A percentile compares a stretch with the other conserved stretches of the same genome.
Evolutionary conservation across 2,888 invertebrate species (phyloP).

Genomic region (Eubasilissa splendida): DNA sequence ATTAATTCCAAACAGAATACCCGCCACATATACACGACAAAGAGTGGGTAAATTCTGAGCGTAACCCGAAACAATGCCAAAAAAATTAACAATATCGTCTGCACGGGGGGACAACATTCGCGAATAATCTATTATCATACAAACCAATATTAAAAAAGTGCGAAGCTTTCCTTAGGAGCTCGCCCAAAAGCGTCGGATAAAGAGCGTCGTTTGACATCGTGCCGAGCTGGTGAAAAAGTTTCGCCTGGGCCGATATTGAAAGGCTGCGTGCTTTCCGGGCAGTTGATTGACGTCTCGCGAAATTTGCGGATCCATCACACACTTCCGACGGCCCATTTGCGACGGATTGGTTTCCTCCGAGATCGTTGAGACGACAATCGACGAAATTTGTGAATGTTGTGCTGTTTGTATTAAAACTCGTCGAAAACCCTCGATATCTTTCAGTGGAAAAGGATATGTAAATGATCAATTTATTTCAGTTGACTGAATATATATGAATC

Average conservation of each 20-base stretch:
- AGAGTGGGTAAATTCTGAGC: neutral
- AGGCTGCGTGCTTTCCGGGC: neutral
- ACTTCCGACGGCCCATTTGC: neutral
- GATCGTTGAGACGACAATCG: slow-evolving; percentile 4
- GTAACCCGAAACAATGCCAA: slow-evolving; percentile 5
- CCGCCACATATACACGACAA: neutral
- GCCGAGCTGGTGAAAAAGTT: neutral
- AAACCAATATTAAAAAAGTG: neutral
- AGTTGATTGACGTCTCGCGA: slow-evolving; percentile 16
- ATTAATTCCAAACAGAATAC: neutral
- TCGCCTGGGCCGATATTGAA: neutral
- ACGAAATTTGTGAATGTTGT: neutral
- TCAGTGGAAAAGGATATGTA: too few species aligned
- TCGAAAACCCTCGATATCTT: too few species aligned
- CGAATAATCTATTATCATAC: too few species aligned
- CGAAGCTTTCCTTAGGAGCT: neutral
- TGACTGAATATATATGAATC: too few species aligned
- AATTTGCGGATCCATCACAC: slow-evolving; percentile 6
- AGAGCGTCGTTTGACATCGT: neutral
- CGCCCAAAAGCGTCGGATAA: neutral
- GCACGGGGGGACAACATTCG: neutral
- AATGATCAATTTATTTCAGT: too few species aligned
- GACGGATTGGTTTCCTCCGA: neutral
- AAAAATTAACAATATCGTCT: neutral
- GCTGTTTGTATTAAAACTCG: too few species aligned